phyloP scores from a whole-genome alignment of 2,113 vertebrate genomes.

The Amazona guildingii region DNA sequence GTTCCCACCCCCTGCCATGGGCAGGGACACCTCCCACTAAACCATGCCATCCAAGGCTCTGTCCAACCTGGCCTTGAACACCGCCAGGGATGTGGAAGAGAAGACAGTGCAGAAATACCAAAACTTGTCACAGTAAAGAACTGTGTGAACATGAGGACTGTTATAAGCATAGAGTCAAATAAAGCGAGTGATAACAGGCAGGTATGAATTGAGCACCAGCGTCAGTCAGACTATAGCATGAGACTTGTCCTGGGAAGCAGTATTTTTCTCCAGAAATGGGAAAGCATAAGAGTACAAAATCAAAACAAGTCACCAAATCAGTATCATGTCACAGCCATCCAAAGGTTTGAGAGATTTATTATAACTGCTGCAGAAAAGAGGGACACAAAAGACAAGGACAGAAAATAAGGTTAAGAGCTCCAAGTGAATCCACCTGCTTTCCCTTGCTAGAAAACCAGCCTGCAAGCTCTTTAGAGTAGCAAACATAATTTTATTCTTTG shows the following conservation, averaged over 20 bases:
- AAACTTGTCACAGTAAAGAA: not conserved
- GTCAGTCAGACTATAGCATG: fast-evolving
- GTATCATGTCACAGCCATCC: not conserved
- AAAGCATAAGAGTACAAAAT: not conserved
- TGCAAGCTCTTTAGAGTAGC: not conserved
- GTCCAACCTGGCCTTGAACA: too few relatives aligned
- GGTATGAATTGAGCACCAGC: not conserved
- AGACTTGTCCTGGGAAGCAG: not conserved
- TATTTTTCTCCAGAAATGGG: not conserved
- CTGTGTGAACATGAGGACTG: not conserved
- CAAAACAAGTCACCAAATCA: not conserved
- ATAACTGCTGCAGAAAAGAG: not conserved
- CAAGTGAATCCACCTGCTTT: not conserved
- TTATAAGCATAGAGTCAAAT: not conserved
- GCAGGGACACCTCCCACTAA: too few relatives aligned
- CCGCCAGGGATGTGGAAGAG: not conserved
- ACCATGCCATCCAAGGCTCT: too few relatives aligned
- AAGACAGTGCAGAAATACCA: not conserved
- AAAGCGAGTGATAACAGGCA: not conserved
- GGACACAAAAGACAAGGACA: not conserved
- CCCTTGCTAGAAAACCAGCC: not conserved
- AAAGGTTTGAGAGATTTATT: constrained; percentile 1
- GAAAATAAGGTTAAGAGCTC: not conserved
- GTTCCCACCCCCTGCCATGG: too few relatives aligned
- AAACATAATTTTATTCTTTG: constrained; percentile 31